Base-by-base conservation (phyloP, 92 coral and sea anemone species). In the Zoanthus sociatus region DNA sequence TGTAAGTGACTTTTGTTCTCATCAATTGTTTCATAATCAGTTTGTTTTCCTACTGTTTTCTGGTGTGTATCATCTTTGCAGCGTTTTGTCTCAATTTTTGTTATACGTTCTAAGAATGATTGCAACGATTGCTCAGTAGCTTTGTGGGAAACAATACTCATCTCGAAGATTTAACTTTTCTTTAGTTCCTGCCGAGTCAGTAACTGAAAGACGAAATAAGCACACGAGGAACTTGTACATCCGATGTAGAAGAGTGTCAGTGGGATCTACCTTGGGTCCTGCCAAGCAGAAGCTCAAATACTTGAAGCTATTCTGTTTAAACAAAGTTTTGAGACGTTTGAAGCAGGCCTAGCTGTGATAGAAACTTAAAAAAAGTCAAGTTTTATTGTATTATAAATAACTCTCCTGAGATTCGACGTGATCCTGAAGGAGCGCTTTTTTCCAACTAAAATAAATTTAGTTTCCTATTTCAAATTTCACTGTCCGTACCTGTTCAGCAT, bases 21-120 rank as follows among this genome's bases (percentile, higher is more conserved):
- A 20, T 53, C 12, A 44, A 3, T 73, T 64, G 60, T 14, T 17
- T 1, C 18, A n/a, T 12, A 17, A 21, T 16, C 33, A n/a, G 18
- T 30, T 50, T 47, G 21, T 1, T 12, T 66, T 46, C 26, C 33
- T 7, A 20, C 45, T 5, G 85, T 7, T 64, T 31, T 46, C 18
- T 4, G 12, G 13, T 11, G 2, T n/a, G 31, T 50, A 75, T 7
- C 67, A 37, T 46, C 58, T 20, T 50, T 66, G 45, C 85, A 81
- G 60, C 21, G 85, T 30, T 66, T 13, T 21, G 76, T 66, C 51
- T 81, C 85, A 7, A 81, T 66, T 31, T 81, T 63, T 46, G 76
- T 70, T 42, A 81, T 81, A 3, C 53, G 75, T 30, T 64, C 30
- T 46, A 68, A 63, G 15, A 81, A 81, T 14, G 85, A 81, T 56